Conservation (phyloP, 2,888 invertebrate species). For the Furcula furcula region DNA sequence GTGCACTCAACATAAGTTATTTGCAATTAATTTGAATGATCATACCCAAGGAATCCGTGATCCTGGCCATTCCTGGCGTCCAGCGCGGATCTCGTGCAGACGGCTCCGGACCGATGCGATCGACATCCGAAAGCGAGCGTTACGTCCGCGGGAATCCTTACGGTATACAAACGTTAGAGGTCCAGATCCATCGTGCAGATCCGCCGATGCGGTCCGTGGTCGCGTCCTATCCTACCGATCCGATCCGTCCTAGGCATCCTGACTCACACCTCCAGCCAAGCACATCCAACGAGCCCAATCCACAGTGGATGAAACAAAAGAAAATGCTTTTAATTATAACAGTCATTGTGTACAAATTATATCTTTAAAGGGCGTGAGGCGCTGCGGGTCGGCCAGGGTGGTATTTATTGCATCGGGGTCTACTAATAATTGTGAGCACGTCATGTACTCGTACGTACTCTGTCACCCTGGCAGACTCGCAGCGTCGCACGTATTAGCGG, state of each 20-base stretch:
- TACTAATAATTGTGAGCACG: too few species aligned
- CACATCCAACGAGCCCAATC: constrained; percentile 73
- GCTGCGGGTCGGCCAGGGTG: neutral
- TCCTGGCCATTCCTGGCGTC: constrained; percentile 35
- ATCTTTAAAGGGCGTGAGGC: constrained; percentile 4
- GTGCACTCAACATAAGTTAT: constrained; percentile 75
- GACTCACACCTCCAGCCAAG: constrained; percentile 68
- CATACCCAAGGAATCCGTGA: constrained; percentile 75
- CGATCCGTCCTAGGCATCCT: constrained; percentile 48
- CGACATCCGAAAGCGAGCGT: neutral
- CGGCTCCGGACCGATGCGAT: constrained; percentile 26
- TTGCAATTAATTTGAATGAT: constrained; percentile 67
- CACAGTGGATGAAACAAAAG: constrained; percentile 82
- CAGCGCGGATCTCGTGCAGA: constrained; percentile 21
- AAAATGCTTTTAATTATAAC: constrained; percentile 71
- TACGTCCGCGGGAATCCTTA: neutral
- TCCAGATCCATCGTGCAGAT: constrained; percentile 19
- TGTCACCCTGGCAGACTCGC: too few species aligned
- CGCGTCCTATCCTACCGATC: constrained; percentile 42
- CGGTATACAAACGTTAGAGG: neutral
- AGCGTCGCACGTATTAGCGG: neutral
- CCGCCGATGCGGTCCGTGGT: constrained; percentile 27
- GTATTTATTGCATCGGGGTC: too few species aligned
- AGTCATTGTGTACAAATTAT: constrained; percentile 15
- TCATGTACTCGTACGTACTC: too few species aligned